Conservation (phyloP, 1,140 invertebrate genomes). For the Drosophila pruinosa region DNA sequence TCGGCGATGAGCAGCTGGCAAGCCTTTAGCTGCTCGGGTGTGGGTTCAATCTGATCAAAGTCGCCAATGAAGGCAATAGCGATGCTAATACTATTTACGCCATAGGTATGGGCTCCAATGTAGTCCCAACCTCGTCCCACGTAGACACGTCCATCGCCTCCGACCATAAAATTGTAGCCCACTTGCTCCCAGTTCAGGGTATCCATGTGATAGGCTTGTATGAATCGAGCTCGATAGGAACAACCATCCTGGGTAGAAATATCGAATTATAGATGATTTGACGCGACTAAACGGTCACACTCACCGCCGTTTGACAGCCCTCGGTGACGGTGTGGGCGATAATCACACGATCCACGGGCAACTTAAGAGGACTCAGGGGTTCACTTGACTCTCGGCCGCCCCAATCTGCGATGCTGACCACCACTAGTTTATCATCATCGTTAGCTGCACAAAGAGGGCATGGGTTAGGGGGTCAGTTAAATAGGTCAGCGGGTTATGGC, state of each 20-base stretch:
- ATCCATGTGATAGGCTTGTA: constrained; percentile 85
- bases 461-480: constrained; percentile 16
- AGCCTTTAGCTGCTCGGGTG: constrained; percentile 84
- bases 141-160: constrained; percentile 85
- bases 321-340: constrained; percentile 84
- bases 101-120: constrained; percentile 84
- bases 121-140: constrained; percentile 86
- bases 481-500: not conserved
- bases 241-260: constrained; percentile 37
- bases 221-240: constrained; percentile 81
- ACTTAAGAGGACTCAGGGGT: constrained; percentile 67
- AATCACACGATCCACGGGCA: constrained; percentile 84
- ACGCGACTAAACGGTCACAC: constrained; percentile 8
- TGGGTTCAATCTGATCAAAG: constrained; percentile 84
- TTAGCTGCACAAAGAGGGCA: constrained; percentile 21
- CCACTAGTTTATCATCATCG: constrained; percentile 35
- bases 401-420: constrained; percentile 84
- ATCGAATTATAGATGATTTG: not conserved
- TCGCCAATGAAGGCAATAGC: constrained; percentile 89
- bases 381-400: constrained; percentile 84
- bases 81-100: constrained; percentile 84
- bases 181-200: constrained; percentile 86
- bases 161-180: constrained; percentile 84
- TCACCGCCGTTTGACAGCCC: constrained; percentile 83
- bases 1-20: constrained; percentile 85